Percentiles rank a stretch among this genome's conserved stretches.
Conservation (phyloP, 2,797 vertebrate genomes). For the Lagocephalus sceleratus region DNA sequence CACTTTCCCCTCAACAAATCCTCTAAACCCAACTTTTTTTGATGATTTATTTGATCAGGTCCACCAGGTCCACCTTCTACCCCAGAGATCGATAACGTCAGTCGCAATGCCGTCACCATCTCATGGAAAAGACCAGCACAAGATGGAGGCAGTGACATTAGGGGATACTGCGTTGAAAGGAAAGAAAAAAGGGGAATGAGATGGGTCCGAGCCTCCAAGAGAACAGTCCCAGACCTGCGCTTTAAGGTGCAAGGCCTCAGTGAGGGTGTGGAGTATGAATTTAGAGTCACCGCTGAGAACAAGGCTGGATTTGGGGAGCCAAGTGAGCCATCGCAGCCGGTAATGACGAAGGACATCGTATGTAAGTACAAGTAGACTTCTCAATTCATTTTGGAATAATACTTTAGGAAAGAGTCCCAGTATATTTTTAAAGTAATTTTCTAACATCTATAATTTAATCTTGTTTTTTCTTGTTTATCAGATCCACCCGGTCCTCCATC, state of each 20-base stretch:
- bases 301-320: conserved; percentile 95
- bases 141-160: conserved; percentile 97
- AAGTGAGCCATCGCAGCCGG: conserved; percentile 86
- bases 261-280: conserved; percentile 96
- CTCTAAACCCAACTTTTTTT: background rate
- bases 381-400: background rate
- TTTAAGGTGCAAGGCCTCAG: conserved; percentile 92
- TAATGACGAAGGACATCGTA: conserved; percentile 90
- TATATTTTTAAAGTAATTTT: background rate
- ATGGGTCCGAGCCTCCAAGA: conserved; percentile 97
- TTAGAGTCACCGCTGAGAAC: conserved; percentile 97
- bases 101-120: conserved; percentile 88
- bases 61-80: conserved; percentile 94
- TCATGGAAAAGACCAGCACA: conserved; percentile 91
- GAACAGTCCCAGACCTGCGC: conserved; percentile 90
- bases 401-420: background rate
- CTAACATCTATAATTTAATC: background rate
- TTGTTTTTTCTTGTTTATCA: conserved; percentile 49
- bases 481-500: conserved; percentile 97
- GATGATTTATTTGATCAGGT: conserved; percentile 62
- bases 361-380: conserved; percentile 83
- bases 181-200: conserved; percentile 94
- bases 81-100: conserved; percentile 92
- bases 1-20: background rate
- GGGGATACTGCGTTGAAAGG: conserved; percentile 91